phyloP scores from a whole-genome alignment of 23 tunicate species.

The Halocynthia roretzi region DNA sequence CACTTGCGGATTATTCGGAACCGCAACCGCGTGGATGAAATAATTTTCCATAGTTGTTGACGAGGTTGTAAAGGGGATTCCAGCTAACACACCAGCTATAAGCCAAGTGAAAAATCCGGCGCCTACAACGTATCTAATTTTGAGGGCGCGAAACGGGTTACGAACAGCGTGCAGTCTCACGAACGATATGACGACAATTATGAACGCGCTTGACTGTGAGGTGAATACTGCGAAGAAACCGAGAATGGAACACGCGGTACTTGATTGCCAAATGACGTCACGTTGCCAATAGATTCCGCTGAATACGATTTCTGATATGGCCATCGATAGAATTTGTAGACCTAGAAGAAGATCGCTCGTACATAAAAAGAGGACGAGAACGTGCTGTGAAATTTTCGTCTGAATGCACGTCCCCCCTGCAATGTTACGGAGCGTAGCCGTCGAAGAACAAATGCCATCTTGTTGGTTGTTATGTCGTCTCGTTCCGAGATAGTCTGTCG shows the following conservation, averaged over 20 bases:
- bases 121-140: constrained; percentile 5
- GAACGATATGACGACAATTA: constrained; percentile 23
- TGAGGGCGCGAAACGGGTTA: constrained; percentile 8
- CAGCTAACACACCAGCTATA: constrained; percentile 1
- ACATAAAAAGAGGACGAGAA: constrained; percentile 20
- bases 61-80: constrained; percentile 3
- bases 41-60: neutral
- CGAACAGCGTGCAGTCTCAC: constrained; percentile 17
- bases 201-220: constrained; percentile 18
- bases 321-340: constrained; percentile 17
- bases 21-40: neutral
- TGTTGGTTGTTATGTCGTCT: constrained; percentile 1
- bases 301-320: constrained; percentile 6
- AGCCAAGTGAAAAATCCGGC: constrained; percentile 6
- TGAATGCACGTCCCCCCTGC: neutral
- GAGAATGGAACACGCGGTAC: neutral
- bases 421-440: neutral
- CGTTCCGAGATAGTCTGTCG: neutral
- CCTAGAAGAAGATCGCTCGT: constrained; percentile 3
- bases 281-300: constrained; percentile 16
- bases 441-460: neutral
- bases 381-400: constrained; percentile 11
- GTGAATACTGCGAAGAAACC: constrained; percentile 18
- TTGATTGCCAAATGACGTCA: constrained; percentile 20
- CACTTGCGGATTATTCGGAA: constrained; percentile 17